These are phyloP conservation scores for Lepus oiostolus DNA, from an alignment of 2,797 vertebrate species.

Conservation along the genomic window DNA sequence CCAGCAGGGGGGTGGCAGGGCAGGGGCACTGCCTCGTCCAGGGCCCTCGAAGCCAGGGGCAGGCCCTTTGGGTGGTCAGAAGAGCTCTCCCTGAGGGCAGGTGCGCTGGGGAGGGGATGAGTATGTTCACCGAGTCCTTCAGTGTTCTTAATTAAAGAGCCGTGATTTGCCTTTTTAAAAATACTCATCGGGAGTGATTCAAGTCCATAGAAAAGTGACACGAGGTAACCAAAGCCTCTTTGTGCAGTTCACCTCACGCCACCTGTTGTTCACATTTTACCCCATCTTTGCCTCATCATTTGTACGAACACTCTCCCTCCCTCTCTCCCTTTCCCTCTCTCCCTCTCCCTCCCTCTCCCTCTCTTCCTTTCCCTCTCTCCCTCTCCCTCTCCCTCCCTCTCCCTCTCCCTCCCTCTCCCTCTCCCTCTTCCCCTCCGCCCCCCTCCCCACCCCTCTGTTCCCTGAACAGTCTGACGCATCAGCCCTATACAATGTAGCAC, in stretches of 20 bases:
- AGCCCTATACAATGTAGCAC: background rate
- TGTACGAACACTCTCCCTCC: background rate
- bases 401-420: too few species aligned
- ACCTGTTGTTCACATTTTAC: background rate
- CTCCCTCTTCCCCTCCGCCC: too few species aligned
- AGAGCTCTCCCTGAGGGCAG: background rate
- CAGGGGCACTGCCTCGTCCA: background rate
- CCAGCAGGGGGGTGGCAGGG: background rate
- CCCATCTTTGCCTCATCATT: background rate
- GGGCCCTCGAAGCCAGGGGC: too few species aligned
- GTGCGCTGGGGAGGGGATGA: background rate
- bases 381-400: too few species aligned
- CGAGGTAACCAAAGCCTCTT: background rate
- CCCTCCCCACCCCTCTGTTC: background rate
- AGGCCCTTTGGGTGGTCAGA: fast-evolving
- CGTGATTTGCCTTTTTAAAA: background rate
- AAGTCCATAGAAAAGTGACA: conserved; percentile 4
- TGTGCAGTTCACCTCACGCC: background rate
- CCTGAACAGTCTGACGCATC: background rate
- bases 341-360: too few species aligned
- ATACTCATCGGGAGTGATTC: background rate
- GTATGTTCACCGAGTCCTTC: background rate
- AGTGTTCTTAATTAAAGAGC: background rate
- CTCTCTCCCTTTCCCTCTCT: too few species aligned
- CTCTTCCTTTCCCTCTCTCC: background rate